Evolutionary conservation across 2,888 invertebrate species (phyloP), one percentile per base, ranked within the genome.

Genomic region (Apocheima hispidaria): DNA sequence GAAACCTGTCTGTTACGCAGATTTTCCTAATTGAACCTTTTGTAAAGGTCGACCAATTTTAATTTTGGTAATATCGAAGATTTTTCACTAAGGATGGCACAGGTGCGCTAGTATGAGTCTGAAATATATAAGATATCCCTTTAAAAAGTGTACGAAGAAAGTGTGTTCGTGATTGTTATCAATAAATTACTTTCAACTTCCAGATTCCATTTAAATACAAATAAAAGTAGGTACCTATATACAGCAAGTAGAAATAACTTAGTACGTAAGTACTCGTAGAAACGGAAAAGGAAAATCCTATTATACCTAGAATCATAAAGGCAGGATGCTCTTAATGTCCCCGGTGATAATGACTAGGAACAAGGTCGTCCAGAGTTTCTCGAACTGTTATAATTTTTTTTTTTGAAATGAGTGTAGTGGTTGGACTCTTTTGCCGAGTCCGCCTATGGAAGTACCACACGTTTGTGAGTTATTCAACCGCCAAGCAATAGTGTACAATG

Each of bases 21-120:
- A 57, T 36, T 50, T 57, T 49, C 41, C 16, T 35, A 49, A 57
- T 50, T 49, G 9, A 28, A 57, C 43, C 57, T 26, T 57, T 57
- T n/a, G 35, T 20, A 10, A 26, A 44, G 43, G 16, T 44, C 10
- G 43, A 16, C 23, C 14, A 2, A 44, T 44, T 44, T 49, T 9
- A 21, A 49, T 49, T 49, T 44, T 44, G 6, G 23, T 41, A 44
- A 44, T 28, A 28, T 44, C 9, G 7, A 26, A 44, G 9, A 26
- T 26, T 26, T 26, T 21, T 44, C 26, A 26, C 41, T 41, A 12
- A 26, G 26, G 7, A 44, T n/a, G 26, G 14, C n/a, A 26, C 43
- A 44, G 43, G 43, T 44, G 43, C 23, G 26, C 16, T 44, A 16
- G 16, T 3, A 26, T 41, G 7, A 26, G 6, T 23, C 21, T n/a